Evolutionary conservation across 92 coral and sea anemone species (phyloP), one percentile per base, ranked within the genome.

Genomic region (Porites divaricata): DNA sequence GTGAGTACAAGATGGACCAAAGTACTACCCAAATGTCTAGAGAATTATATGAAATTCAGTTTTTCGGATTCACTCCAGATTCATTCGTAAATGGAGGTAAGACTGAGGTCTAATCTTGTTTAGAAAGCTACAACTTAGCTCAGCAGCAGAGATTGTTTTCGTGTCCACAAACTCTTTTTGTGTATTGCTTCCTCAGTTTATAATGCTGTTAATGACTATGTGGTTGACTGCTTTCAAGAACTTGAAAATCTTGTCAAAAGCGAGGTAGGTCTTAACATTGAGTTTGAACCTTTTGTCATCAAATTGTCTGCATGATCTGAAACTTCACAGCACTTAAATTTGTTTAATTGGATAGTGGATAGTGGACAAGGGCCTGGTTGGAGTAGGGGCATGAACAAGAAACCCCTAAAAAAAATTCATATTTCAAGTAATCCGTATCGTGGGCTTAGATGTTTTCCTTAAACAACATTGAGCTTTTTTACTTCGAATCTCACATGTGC

Each of bases 51-150:
- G 98, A 89, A 61, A 89, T 92, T 2, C 99, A 97, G 84, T 90
- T 97, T 58, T 97, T 97, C 75, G 99, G 99, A 22, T 97, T 97
- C 74, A 97, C 98, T 0, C 99, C 99, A 24, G 95, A 91, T 64
- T 91, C 99, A 12, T 97, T 97, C 87, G 93, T 93, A n/a, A 96
- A 97, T 81, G 98, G 99, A 84, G 91, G 98, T 94, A 78, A 79
- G 83, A 35, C 63, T 25, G 15, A 9, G 11, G 8, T 17, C 12
- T 54, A 8, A 54, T 54, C 16, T 15, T 11, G 16, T 11, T 11
- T 15, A 11, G 59, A 54, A 54, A 15, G 14, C 12, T 54, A 15
- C 71, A 8, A 22, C 25, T 41, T 13, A 28, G 11, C 52, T 20
- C 15, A 69, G 21, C 16, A 63, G 67, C 70, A 6, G 35, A 21